Percentiles rank a stretch among this genome's conserved stretches.
phyloP scores from a whole-genome alignment of 2,888 invertebrate species.

The Drosophila nr. medialis region DNA sequence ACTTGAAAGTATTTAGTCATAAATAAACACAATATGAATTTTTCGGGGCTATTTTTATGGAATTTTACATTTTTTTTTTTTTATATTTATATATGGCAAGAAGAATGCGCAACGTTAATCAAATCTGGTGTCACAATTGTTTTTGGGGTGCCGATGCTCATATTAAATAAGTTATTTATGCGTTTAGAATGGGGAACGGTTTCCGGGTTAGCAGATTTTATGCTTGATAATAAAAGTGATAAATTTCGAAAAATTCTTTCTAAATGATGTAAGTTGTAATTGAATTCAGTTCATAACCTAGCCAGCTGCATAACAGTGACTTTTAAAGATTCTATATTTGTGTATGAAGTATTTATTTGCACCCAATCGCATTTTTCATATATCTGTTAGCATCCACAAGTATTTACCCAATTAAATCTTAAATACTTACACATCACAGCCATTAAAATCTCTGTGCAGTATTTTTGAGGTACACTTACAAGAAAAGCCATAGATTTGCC shows the following conservation, averaged over 20 bases:
- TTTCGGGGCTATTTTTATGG: conserved; percentile 28
- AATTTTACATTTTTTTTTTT: conserved; percentile 25
- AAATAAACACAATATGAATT: conserved; percentile 57
- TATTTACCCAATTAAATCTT: conserved; percentile 4
- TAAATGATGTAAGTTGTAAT: not conserved
- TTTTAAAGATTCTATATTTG: too few relatives aligned
- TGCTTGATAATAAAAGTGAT: not conserved
- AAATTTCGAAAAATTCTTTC: not conserved
- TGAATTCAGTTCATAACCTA: not conserved
- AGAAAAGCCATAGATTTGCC: conserved; percentile 13
- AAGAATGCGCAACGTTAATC: conserved; percentile 41
- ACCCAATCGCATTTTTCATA: not conserved
- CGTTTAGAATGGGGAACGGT: not conserved
- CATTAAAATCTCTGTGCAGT: conserved; percentile 2
- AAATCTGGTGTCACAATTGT: conserved; percentile 52
- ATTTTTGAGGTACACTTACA: not conserved
- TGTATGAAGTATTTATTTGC: not conserved
- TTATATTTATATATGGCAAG: conserved; percentile 16
- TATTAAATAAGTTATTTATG: conserved; percentile 17
- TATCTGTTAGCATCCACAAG: not conserved
- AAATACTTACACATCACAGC: not conserved
- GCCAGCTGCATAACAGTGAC: too few relatives aligned
- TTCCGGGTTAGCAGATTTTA: not conserved
- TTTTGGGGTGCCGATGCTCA: conserved; percentile 15
- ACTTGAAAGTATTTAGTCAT: conserved; percentile 65